Base-by-base conservation (phyloP, 2,888 invertebrate genomes). In the Aporophyla nigra region DNA sequence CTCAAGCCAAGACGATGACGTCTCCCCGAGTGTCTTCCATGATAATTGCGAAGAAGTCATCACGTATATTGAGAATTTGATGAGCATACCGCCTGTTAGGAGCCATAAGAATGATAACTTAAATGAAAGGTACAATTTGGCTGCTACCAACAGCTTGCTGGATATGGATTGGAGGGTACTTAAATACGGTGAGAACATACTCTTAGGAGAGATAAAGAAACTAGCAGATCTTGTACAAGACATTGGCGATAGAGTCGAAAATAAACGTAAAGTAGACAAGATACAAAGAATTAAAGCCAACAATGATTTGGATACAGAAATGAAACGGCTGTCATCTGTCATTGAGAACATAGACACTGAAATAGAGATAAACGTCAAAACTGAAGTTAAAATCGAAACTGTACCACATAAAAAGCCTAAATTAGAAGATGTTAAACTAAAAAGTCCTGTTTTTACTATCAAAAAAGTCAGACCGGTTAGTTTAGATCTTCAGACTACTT, bases 1-100 rank as follows among this genome's bases (percentile, higher is more conserved):
- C 93, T 97, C 97, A 87, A 97, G 97, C 86, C 97, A 97, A 90
- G 97, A 97, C 84, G 97, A 97, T 85, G 97, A 97, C 84, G 93
- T 96, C 24, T 96, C 96, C 5, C 95, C 96, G 1, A 93, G 95
- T 54, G 93, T 96, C 85, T 96, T 96, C 85, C 93, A 96, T 76
- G 96, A 96, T 77, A 95, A 95, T 74, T 96, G 96, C 70, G 96
- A 96, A 84, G 96, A 96, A 86, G 89, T 95, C 19, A 93, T 95
- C 62, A 88, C 95, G 1, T 96, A 96, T 69, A 95, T 96, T 12
- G 96, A 96, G 80, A 93, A 90, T 70, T 77, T 93, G 0, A 94
- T 96, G 93, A 88, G 63, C 6, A 84, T 92, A 61, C 90, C 91
- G 0, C 87, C 92, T 0, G 88, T 88, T 2, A 92, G 92, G 70